Evolutionary conservation across 2,797 vertebrate genomes (phyloP), one percentile per base, ranked within the genome.

Genomic region (Eleutherodactylus coqui): DNA sequence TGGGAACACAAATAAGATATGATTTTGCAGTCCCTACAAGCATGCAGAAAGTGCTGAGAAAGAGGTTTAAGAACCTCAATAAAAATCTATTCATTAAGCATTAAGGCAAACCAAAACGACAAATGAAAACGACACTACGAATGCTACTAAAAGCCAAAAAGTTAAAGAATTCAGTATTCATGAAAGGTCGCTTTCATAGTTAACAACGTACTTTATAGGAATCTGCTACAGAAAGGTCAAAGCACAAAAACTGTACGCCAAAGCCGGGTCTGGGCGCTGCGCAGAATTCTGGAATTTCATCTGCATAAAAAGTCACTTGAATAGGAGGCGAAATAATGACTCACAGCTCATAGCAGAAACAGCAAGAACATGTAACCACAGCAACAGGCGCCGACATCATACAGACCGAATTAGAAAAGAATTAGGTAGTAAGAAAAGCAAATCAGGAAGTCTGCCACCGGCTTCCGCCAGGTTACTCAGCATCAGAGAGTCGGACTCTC

Each of bases 281-380:
- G 67, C 27, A 72, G 49, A 11, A 41, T 21, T 82, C 79, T 55
- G 32, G 67, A 82, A 79, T 73, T 38, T 82, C 49, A 55, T 72
- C 80, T 73, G 67, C 80, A 82, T 55, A 51, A 82, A 83, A 78
- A 85, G 83, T 85, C 47, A 64, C 41, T 41, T 81, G 62, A 80
- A 81, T 70, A 49, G 43, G 16, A 60, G 51, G 72, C 55, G 47
- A 72, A 73, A 67, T 49, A 21, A 86, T 86, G 85, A 86, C 60
- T 82, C 85, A 82, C 38, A 19, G 53, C 41, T 67, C 55, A 36
- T 13, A 32, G 77, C 53, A 81, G 36, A 53, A 78, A 51, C 58
- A 49, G 82, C 32, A 75, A 51, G 70, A 82, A 41, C 47, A 36
- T 11, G 85, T 82, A 86, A 86, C 85, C 85, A 82, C 85, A 82